Evolutionary conservation across 2,797 vertebrate genomes (phyloP), one percentile per base, ranked within the genome.

Genomic region (Linurgus olivaceus): DNA sequence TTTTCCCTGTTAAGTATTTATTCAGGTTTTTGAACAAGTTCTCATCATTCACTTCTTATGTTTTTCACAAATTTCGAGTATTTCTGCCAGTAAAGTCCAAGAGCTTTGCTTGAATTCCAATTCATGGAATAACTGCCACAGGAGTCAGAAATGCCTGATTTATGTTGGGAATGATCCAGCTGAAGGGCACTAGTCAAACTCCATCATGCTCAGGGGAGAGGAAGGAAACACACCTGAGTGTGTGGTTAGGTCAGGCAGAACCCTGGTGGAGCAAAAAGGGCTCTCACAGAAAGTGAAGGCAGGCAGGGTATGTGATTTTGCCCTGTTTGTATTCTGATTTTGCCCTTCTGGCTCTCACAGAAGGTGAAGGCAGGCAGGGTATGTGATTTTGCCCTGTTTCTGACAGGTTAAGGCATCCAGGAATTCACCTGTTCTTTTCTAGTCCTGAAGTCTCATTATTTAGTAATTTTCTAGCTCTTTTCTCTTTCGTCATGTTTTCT

Each of bases 1-100:
- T 91, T 95, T 94, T 72, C 92, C 81, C 66, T 35, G 17, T 66
- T 75, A 91, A 96, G 67, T 88, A 93, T 91, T 95, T 96, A 75
- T 80, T 93, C 78, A 86, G 62, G 70, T 47, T 91, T 94, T 93
- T 83, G 29, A 91, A 75, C 57, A 91, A 86, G 35, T 88, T 86
- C 66, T 81, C 24, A 66, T 81, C 44, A 16, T 72, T 90, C 33
- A 17, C 10, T 76, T 75, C 55, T 61, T 38, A 17, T 11, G 4
- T 93, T 94, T 83, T 70, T 54, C 35, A 47, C 52, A 71, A 26
- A 67, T 63, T 76, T 70, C 70, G n/a, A 61, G 72, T 44, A 80
- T 80, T 93, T 92, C 62, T 93, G 33, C 33, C 54, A 42, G 17
- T 28, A 45, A 62, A 11, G 26, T 83, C 89, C 58, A 86, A 70